Evolutionary conservation across 2,113 vertebrate species (phyloP), one percentile per base, ranked within the genome.

Genomic region (Oncorhynchus clarkii): DNA sequence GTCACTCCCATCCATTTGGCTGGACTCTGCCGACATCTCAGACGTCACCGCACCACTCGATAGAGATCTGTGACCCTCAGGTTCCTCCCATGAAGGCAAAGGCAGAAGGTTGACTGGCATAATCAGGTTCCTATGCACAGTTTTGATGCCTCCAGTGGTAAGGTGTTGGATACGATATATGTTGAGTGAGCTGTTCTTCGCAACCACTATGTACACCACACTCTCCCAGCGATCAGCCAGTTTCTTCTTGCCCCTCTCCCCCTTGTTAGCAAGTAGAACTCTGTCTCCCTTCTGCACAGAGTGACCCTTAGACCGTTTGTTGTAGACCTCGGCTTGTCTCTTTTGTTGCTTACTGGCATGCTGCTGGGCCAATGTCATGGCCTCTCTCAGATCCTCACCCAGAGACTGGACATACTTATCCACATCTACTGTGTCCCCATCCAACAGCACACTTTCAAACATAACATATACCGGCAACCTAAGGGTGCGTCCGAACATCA

Each of bases 361-460:
- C 54, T 57, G 54, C 54, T 57, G 54, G 14, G 54, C 54, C 54
- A 57, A 0, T 13, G 54, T 57, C 54, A 77, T 73, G 31, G 62
- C 75, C 14, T 80, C 74, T 26, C 60, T 75, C 65, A 67, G 39
- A 64, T 62, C 64, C 13, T 48, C 49, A 45, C 29, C 4, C 66
- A 80, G 45, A 24, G 62, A 68, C 39, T 75, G 48, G 49, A 72
- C 48, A 24, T 77, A 27, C 26, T 27, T 27, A 27, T 27, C 26
- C 26, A 27, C 31, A 72, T 12, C 14, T 5, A 18, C 72, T 60
- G 31, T 31, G 31, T 31, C 31, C 31, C 31, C 5, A 31, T 31
- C 31, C 5, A 31, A 31, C 31, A 31, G 31, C 31, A 31, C 31
- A 31, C 31, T 31, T 31, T 31, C 31, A 31, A 31, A 31, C 31